phyloP scores from a whole-genome alignment of 2,113 vertebrate species.

The Pantherophis guttatus region DNA sequence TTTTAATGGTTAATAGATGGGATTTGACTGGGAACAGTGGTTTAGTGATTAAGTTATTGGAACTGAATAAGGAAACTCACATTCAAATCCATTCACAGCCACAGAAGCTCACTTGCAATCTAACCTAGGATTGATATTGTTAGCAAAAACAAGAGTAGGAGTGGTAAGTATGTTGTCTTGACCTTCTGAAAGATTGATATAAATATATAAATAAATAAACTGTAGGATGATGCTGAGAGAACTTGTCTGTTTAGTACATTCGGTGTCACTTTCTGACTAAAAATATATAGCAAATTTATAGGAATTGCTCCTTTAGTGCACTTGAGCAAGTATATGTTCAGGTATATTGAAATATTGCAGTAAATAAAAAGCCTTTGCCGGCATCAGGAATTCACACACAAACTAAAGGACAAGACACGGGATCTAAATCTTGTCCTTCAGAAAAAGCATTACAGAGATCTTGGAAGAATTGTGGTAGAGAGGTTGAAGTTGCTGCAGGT shows the following conservation, averaged over 20 bases:
- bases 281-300: not conserved
- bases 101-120: not conserved
- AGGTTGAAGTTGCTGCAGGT: not conserved
- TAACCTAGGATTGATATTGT: not conserved
- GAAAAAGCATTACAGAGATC: not conserved
- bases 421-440: not conserved
- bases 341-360: not conserved
- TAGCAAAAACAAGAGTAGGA: not conserved
- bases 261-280: not conserved
- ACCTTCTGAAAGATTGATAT: not conserved
- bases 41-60: too few species aligned
- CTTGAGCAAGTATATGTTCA: not conserved
- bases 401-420: not conserved
- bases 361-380: not conserved
- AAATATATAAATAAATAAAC: not conserved
- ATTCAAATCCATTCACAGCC: not conserved
- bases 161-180: not conserved
- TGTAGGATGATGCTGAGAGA: not conserved
- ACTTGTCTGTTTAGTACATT: not conserved
- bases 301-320: not conserved
- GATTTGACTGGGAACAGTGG: not conserved
- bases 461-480: not conserved
- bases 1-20: not conserved
- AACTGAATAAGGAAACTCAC: not conserved
- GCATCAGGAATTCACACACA: not conserved